Evolutionary conservation across 2,113 vertebrate genomes (phyloP).

Genomic region (Marcusenius ussheri): DNA sequence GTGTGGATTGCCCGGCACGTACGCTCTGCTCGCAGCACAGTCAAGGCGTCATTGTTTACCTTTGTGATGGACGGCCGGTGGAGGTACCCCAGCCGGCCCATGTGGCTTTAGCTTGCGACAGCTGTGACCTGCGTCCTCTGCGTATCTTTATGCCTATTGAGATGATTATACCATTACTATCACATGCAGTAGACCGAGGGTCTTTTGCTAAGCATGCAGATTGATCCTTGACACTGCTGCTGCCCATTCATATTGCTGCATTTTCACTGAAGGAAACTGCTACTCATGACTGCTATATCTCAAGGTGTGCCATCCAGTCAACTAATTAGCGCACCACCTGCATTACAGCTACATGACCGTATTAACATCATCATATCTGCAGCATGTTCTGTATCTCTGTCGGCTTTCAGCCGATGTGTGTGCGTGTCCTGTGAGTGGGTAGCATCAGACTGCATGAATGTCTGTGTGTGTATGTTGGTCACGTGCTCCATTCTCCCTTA

Average conservation of each 20-base stretch:
- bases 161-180: background rate
- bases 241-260: background rate
- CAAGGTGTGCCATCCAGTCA: background rate
- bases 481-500: conserved; percentile 41
- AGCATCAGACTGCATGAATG: background rate
- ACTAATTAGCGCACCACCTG: background rate
- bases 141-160: background rate
- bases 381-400: background rate
- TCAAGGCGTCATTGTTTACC: conserved; percentile 53
- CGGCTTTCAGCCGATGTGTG: background rate
- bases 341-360: background rate
- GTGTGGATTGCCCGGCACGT: conserved; percentile 50
- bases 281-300: too few species aligned
- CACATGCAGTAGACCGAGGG: background rate
- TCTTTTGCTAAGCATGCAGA: background rate
- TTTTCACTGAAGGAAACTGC: background rate
- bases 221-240: background rate
- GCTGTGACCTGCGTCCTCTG: conserved; percentile 54
- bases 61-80: conserved; percentile 48
- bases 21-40: background rate
- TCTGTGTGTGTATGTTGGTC: background rate
- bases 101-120: conserved; percentile 54
- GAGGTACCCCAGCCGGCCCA: background rate
- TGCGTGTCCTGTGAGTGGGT: background rate
- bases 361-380: background rate